Conservation (phyloP, 2,888 invertebrate genomes). For the Pogonocherus hispidulus region DNA sequence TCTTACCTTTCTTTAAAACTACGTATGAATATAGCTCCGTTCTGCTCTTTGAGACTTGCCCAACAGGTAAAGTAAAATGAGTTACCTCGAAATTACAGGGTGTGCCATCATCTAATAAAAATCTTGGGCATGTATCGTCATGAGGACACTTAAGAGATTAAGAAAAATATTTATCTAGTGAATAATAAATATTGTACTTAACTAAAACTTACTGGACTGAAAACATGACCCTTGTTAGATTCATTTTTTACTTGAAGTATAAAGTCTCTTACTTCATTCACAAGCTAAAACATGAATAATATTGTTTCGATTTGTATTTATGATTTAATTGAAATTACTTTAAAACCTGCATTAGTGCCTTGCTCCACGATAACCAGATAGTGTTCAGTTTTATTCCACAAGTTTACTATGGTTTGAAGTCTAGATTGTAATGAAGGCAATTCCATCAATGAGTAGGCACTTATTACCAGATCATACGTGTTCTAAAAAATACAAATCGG, state of each 20-base stretch:
- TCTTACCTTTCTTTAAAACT: constrained; percentile 82
- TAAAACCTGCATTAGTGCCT: constrained; percentile 86
- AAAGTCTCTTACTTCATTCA: constrained; percentile 89
- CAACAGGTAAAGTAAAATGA: constrained; percentile 74
- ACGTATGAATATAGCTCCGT: constrained; percentile 83
- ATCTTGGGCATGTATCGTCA: constrained; percentile 83
- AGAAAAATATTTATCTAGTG: not conserved
- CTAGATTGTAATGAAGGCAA: constrained; percentile 77
- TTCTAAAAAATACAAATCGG: constrained; percentile 65
- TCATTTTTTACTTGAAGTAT: constrained; percentile 73
- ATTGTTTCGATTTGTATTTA: not conserved
- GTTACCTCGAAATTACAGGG: constrained; percentile 85
- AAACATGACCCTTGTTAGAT: constrained; percentile 73
- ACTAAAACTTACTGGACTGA: constrained; percentile 80
- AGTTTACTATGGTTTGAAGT: constrained; percentile 78
- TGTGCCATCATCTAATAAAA: constrained; percentile 73
- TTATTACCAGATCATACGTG: constrained; percentile 84
- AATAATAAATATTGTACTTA: not conserved
- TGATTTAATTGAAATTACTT: constrained; percentile 65
- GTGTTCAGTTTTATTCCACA: constrained; percentile 89
- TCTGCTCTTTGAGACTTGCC: constrained; percentile 65
- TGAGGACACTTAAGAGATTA: constrained; percentile 80
- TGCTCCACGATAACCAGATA: constrained; percentile 88
- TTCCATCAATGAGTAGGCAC: constrained; percentile 87
- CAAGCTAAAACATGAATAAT: constrained; percentile 64